Conservation (phyloP, 2,797 vertebrate species). For the Bufotes viridis region DNA sequence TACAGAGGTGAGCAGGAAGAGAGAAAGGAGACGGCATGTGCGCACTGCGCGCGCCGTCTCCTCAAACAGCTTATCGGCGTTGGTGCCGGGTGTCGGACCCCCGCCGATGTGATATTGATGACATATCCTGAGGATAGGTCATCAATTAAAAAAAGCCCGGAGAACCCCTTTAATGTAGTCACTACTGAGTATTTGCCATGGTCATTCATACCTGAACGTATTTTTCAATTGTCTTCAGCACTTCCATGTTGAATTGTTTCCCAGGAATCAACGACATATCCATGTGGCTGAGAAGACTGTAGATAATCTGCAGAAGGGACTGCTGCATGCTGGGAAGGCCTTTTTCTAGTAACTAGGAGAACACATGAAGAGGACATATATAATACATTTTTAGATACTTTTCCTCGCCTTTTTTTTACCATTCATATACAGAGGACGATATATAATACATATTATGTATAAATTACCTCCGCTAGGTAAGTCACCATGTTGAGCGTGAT, state of each 20-base stretch:
- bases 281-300: conserved; percentile 96
- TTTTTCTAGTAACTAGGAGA: conserved; percentile 89
- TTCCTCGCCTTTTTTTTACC: not conserved
- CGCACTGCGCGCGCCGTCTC: too few relatives aligned
- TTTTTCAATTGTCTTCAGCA: conserved; percentile 97
- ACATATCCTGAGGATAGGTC: too few relatives aligned
- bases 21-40: too few relatives aligned
- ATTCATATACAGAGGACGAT: not conserved
- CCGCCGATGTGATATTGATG: too few relatives aligned
- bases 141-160: too few relatives aligned
- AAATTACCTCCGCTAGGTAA: conserved; percentile 91
- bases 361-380: not conserved
- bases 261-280: conserved; percentile 91
- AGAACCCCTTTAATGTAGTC: too few relatives aligned
- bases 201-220: conserved; percentile 87
- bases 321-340: conserved; percentile 96
- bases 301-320: conserved; percentile 95
- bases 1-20: too few relatives aligned
- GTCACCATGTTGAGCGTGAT: conserved; percentile 96
- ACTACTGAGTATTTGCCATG: not conserved
- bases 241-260: conserved; percentile 94
- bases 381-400: not conserved
- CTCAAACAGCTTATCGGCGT: too few relatives aligned
- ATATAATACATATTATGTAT: too few relatives aligned
- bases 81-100: too few relatives aligned